Base-by-base conservation (phyloP, 2,113 vertebrate species). In the Psephotus haematonotus region DNA sequence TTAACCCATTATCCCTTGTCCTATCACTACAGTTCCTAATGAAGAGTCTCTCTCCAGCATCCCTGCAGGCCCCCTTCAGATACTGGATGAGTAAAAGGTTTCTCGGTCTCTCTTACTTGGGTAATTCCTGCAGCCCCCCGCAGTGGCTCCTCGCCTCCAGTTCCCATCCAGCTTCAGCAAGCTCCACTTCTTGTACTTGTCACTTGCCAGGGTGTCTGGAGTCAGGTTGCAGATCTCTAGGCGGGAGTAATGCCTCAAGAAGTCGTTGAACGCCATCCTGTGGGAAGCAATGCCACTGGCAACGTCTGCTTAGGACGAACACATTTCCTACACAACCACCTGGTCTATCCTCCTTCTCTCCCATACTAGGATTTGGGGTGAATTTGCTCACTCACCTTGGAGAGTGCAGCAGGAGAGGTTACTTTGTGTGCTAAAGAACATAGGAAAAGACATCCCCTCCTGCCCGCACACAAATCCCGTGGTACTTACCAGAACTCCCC, bases 161-260 rank as follows among this genome's bases (percentile, higher is more conserved):
- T 81, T 98, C 47, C 99, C 99, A 3, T 99, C 98, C 52, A 98
- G 98, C 96, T 99, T 99, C 90, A 96, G 97, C 89, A 99, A 97
- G 13, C 98, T 99, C 99, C 99, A 99, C 71, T 99, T 99, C 95
- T 99, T 99, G 86, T 98, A 98, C 3, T 77, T 96, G 19, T 99
- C 98, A 3, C 98, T 98, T 5, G 95, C 78, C 39, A 99, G 97
- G 13, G 99, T 97, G 92, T 99, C 99, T 0, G 99, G 99, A 13
- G 99, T 99, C 94, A 99, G 97, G 82, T 99, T 99, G 96, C 99
- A 99, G 95, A 99, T 99, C 95, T 99, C 99, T 50, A 99, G 92
- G 20, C 99, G 98, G 17, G 99, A 99, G 85, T 99, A 99, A 82
- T 99, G 97, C 37, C 98, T 97, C 92, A 98, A 75, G 96, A 99